Percentiles rank a stretch among this genome's conserved stretches.
phyloP scores from a whole-genome alignment of 2,888 invertebrate species.

The Perizoma affinitatum region DNA sequence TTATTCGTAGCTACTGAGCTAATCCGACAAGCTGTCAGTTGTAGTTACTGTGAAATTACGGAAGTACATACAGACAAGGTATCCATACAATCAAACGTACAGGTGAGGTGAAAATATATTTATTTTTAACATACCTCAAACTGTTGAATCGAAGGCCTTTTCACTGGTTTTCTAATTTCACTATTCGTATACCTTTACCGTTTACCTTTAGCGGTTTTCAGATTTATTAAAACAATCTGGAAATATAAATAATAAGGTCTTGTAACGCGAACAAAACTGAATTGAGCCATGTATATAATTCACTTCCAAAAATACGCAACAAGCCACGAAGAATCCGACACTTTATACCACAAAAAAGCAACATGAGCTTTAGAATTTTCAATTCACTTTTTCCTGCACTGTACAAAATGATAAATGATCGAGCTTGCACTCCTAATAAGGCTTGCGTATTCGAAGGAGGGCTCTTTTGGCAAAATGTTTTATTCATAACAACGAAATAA shows the following conservation, averaged over 20 bases:
- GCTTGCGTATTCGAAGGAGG: conserved; percentile 44
- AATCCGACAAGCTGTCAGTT: conserved; percentile 53
- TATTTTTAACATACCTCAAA: background rate
- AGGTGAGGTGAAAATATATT: conserved; percentile 9
- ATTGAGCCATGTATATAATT: conserved; percentile 19
- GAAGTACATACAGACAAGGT: conserved; percentile 47
- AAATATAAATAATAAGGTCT: no score
- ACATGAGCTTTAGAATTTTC: conserved; percentile 19
- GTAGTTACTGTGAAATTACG: conserved; percentile 45
- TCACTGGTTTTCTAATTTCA: no score
- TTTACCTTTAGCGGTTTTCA: no score
- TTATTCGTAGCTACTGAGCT: conserved; percentile 28
- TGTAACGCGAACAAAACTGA: conserved; percentile 4
- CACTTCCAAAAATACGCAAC: conserved; percentile 5
- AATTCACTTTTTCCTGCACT: conserved; percentile 19
- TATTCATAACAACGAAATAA: conserved; percentile 68
- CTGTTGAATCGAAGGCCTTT: no score
- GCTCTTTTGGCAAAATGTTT: conserved; percentile 73
- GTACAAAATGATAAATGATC: conserved; percentile 55
- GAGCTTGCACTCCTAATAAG: conserved; percentile 59
- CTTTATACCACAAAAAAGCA: conserved; percentile 5
- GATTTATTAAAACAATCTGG: no score
- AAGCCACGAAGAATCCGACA: conserved; percentile 3
- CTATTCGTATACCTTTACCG: no score
- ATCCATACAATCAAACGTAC: conserved; percentile 25